These are phyloP conservation scores for Hydropsyche tenuis DNA, from an alignment of 1,140 invertebrate genomes.

Conservation along the genomic window DNA sequence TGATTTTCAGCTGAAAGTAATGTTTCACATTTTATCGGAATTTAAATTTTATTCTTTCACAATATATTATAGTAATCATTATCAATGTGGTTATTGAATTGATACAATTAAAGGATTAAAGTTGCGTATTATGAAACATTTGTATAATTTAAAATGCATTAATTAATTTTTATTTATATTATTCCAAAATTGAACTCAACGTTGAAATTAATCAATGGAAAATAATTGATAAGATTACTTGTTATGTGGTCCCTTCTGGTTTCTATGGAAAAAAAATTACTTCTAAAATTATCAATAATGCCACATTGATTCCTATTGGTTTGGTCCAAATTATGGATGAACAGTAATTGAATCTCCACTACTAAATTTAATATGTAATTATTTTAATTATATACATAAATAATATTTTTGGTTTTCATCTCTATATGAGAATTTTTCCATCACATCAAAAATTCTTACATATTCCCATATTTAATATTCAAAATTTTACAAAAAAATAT, in stretches of 20 bases:
- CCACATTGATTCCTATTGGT: background rate
- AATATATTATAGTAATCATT: no score
- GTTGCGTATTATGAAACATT: no score
- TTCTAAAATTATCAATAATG: background rate
- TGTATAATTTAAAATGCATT: no score
- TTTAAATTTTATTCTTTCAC: no score
- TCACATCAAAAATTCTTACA: background rate
- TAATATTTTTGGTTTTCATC: constrained; percentile 17
- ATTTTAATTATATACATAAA: constrained; percentile 11
- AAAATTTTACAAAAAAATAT: background rate
- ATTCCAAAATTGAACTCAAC: no score
- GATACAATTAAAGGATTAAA: no score
- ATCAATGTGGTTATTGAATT: no score
- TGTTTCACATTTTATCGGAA: no score
- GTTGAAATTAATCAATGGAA: no score
- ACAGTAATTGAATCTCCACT: background rate
- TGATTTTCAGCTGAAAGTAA: no score
- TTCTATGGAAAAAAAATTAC: background rate
- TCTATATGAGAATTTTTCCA: constrained; percentile 17
- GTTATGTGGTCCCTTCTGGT: constrained; percentile 16
- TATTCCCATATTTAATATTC: no score
- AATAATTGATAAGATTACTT: background rate
- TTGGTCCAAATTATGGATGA: constrained; percentile 32
- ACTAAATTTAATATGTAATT: background rate
- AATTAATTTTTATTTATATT: no score